Percentiles rank a stretch among this genome's conserved stretches.
phyloP scores from a whole-genome alignment of 2,888 invertebrate genomes.

The Cylindroiulus punctatus region DNA sequence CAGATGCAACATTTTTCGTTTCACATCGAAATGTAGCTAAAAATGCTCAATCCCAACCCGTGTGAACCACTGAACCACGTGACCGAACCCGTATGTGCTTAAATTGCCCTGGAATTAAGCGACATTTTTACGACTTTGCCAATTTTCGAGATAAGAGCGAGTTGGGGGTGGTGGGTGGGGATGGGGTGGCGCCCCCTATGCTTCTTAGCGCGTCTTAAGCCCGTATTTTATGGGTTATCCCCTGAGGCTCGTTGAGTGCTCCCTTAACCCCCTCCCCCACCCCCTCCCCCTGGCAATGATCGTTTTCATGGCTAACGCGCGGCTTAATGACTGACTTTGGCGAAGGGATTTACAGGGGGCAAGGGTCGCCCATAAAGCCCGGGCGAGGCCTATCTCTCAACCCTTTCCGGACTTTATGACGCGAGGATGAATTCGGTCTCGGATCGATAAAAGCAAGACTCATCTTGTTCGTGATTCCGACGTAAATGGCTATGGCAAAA shows the following conservation, averaged over 20 bases:
- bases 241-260: neutral
- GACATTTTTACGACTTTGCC: slow-evolving; percentile 23
- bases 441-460: slow-evolving; percentile 5
- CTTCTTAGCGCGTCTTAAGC: neutral
- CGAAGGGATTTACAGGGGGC: neutral
- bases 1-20: too few species aligned
- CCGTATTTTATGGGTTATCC: slow-evolving; percentile 22
- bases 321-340: neutral
- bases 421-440: neutral
- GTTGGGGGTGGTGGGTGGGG: neutral
- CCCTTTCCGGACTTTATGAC: slow-evolving; percentile 16
- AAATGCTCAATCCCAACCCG: too few species aligned
- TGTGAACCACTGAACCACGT: neutral
- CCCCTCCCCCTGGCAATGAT: neutral
- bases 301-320: neutral
- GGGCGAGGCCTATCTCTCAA: neutral
- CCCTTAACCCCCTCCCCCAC: neutral
- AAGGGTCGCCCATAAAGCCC: neutral
- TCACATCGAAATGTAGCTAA: too few species aligned
- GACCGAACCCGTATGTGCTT: slow-evolving; percentile 33
- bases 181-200: neutral
- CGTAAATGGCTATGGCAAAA: too few species aligned
- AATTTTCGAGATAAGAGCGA: slow-evolving; percentile 37
- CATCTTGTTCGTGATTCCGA: too few species aligned
- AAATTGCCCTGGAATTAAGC: slow-evolving; percentile 25